Evolutionary conservation across 2,113 vertebrate genomes (phyloP), one percentile per base, ranked within the genome.

Genomic region (Chionodraco myersi): DNA sequence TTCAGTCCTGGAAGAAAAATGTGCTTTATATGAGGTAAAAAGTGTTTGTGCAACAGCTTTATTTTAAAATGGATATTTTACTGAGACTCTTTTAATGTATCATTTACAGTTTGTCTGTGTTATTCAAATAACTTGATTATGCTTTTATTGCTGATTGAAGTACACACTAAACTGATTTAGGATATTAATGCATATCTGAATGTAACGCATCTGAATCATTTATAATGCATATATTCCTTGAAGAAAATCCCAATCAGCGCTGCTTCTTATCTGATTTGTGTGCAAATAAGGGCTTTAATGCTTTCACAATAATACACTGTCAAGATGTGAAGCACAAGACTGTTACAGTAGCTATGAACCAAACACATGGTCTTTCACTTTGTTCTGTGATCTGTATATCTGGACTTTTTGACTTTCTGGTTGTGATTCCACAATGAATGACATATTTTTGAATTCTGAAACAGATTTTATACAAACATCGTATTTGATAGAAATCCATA

Each of bases 401-500:
- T 75, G 66, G 76, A 79, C 64, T 59, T 73, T 63, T 72, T 68
- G 62, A 65, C 67, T 83, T 70, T 69, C 44, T 69, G 79, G 58
- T 67, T 80, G 49, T 79, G 63, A 84, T 72, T 86, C 66, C 68
- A 47, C 58, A 51, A 45, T 72, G 30, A 21, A 66, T 82, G 59
- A 66, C 23, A 48, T 74, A 52, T 67, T 73, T 86, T 75, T 83
- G 36, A 75, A 79, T 54, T 73, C 54, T 81, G 71, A 83, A 72
- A 85, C 45, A 5, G 21, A 61, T 92, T 91, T 89, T 88, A 76
- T 93, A 91, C 85, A 58, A 72, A 21, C 49, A 72, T 87, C 69
- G 68, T 69, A 59, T 71, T 64, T 82, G 77, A 57, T 84, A 13
- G 79, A 54, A 66, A 64, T 82, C 18, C 10, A 11, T 60, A 69